Conservation (phyloP, 2,797 vertebrate genomes). For the Coranthus polyacanthus region DNA sequence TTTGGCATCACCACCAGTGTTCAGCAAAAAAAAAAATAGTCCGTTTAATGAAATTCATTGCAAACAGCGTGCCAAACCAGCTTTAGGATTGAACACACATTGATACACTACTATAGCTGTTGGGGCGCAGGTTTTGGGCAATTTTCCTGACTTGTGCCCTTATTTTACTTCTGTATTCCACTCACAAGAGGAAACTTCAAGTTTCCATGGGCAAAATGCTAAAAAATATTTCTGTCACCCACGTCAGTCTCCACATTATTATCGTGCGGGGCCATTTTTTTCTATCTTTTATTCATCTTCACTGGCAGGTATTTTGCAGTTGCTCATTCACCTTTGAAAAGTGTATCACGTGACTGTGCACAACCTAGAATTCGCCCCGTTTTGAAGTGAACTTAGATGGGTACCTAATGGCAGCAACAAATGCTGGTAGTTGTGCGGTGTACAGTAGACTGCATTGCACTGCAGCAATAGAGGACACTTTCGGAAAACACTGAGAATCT, state of each 20-base stretch:
- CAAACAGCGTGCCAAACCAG: constrained; percentile 36
- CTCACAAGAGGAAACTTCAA: constrained; percentile 14
- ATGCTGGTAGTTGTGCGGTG: constrained; percentile 1
- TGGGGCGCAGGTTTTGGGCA: constrained; percentile 30
- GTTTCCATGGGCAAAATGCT: constrained; percentile 51
- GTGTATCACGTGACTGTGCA: constrained; percentile 26
- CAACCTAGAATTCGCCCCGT: constrained; percentile 14
- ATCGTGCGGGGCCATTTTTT: constrained; percentile 43
- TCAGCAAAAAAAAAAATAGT: constrained; percentile 32
- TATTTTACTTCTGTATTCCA: constrained; percentile 27
- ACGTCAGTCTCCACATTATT: constrained; percentile 43
- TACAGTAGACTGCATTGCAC: neutral
- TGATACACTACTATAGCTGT: constrained; percentile 13
- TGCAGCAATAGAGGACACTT: constrained; percentile 12
- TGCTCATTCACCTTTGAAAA: constrained; percentile 56
- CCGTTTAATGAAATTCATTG: constrained; percentile 45
- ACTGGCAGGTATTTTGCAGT: constrained; percentile 55
- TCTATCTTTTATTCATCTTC: constrained; percentile 62
- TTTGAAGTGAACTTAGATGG: constrained; percentile 35
- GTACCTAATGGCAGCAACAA: constrained; percentile 18
- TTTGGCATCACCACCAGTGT: constrained; percentile 18
- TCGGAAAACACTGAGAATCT: constrained; percentile 8
- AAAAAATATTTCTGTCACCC: constrained; percentile 52
- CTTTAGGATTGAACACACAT: constrained; percentile 42
- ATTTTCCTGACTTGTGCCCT: constrained; percentile 28